Percentiles rank a stretch among this genome's conserved stretches.
Evolutionary conservation across 1,140 invertebrate genomes (phyloP).

Genomic region (Aphaenogaster rudis): DNA sequence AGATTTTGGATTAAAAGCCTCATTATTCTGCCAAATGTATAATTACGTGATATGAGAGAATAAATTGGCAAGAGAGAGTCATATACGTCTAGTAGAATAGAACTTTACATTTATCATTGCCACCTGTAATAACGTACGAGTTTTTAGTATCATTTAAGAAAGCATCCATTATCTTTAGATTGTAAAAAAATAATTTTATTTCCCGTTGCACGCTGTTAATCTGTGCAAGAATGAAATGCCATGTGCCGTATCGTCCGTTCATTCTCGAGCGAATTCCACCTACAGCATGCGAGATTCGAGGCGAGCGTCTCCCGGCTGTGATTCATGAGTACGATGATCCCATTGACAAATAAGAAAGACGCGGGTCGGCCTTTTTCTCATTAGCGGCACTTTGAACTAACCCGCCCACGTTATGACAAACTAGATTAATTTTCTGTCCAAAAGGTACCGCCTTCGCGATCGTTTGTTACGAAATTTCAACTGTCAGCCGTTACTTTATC

Average conservation of each 20-base stretch:
- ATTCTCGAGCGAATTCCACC: conserved; percentile 38
- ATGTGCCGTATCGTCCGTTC: conserved; percentile 32
- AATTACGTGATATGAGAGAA: not conserved
- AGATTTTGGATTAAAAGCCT: conserved; percentile 33
- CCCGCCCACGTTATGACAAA: conserved; percentile 87
- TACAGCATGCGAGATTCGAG: conserved; percentile 61
- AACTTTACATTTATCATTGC: not conserved
- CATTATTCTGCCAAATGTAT: conserved; percentile 6
- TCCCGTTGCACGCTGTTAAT: conserved; percentile 28
- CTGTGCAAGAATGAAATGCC: conserved; percentile 44
- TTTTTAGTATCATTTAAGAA: conserved; percentile 14
- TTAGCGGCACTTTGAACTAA: conserved; percentile 87
- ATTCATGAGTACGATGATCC: conserved; percentile 83
- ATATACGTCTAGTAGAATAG: not conserved
- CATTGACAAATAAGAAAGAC: conserved; percentile 87
- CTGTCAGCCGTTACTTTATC: conserved; percentile 80
- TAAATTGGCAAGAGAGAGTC: conserved; percentile 4
- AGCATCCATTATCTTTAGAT: conserved; percentile 22
- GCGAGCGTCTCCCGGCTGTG: conserved; percentile 74
- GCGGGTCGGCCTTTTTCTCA: conserved; percentile 85
- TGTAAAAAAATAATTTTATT: conserved; percentile 32
- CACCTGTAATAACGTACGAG: conserved; percentile 9
- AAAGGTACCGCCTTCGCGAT: conserved; percentile 81
- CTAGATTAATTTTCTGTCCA: conserved; percentile 87
- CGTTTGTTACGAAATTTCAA: conserved; percentile 87